A percentile compares a stretch with the other conserved stretches of the same genome.
These are phyloP conservation scores for Netelia melanura DNA, from an alignment of 2,888 invertebrate species.

Conservation along the genomic window DNA sequence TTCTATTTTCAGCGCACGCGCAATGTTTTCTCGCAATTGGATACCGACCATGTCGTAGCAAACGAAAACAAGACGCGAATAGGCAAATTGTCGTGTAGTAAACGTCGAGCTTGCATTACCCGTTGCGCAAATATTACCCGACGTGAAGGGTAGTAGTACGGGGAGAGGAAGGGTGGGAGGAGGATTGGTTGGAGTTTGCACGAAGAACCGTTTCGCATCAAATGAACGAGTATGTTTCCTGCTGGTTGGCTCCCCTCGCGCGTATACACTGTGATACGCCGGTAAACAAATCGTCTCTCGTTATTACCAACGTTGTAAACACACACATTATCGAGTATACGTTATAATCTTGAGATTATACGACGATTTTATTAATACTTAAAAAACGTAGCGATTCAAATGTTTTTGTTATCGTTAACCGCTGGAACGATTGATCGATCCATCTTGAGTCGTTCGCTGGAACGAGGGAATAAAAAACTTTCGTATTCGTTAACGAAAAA, in stretches of 20 bases:
- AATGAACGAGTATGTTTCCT: constrained; percentile 41
- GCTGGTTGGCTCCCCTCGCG: not conserved
- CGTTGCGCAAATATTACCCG: too few relatives aligned
- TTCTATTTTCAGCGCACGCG: too few relatives aligned
- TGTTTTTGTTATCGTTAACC: too few relatives aligned
- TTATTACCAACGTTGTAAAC: constrained; percentile 1
- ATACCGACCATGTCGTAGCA: too few relatives aligned
- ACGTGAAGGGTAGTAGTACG: too few relatives aligned
- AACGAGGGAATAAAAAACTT: not conserved
- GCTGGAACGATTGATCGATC: too few relatives aligned
- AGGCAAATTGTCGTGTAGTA: too few relatives aligned
- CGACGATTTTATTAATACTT: not conserved
- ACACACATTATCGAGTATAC: not conserved
- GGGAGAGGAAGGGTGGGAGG: not conserved
- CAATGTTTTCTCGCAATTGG: too few relatives aligned
- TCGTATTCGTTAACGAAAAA: not conserved
- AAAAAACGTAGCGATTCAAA: too few relatives aligned
- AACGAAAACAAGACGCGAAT: too few relatives aligned
- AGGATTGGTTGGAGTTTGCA: constrained; percentile 43
- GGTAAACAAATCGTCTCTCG: not conserved
- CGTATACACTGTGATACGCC: not conserved
- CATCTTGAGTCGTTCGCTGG: too few relatives aligned
- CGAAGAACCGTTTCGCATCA: constrained; percentile 46
- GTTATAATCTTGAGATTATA: not conserved
- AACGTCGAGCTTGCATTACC: too few relatives aligned